Conservation (phyloP, 2,888 invertebrate genomes). For the Drymonia ruficornis region DNA sequence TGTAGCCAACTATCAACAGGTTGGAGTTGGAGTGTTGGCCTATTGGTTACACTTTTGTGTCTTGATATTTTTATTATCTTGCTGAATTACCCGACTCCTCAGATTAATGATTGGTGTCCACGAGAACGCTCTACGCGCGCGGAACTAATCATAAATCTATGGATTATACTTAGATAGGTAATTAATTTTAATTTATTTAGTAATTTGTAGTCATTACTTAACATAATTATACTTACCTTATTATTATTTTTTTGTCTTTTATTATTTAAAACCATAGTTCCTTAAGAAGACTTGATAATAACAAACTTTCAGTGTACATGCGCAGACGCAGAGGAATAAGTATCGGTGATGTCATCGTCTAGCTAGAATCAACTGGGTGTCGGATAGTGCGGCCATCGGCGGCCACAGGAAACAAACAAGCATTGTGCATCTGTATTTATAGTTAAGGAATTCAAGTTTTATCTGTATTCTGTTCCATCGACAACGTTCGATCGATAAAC, state of each 20-base stretch:
- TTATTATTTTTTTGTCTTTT: too few species aligned
- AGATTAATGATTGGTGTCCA: too few species aligned
- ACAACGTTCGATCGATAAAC: too few species aligned
- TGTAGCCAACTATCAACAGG: neutral
- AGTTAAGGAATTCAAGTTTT: neutral
- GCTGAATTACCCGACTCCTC: too few species aligned
- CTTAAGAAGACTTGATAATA: neutral
- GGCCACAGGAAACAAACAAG: slow-evolving; percentile 21
- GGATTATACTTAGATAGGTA: too few species aligned
- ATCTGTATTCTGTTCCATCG: slow-evolving; percentile 10
- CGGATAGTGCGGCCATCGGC: slow-evolving; percentile 11
- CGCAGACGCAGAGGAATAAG: slow-evolving; percentile 17
- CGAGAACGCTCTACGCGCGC: too few species aligned
- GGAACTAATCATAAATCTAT: too few species aligned
- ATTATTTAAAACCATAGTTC: too few species aligned
- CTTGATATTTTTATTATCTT: too few species aligned
- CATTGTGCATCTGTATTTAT: slow-evolving; percentile 6
- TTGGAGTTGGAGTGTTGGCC: neutral
- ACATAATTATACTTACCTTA: too few species aligned
- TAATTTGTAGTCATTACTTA: too few species aligned
- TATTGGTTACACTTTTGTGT: neutral
- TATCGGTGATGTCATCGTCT: slow-evolving; percentile 31
- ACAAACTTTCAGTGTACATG: slow-evolving; percentile 16
- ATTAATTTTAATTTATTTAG: too few species aligned
- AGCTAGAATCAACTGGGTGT: slow-evolving; percentile 19